Evolutionary conservation across 2,113 vertebrate genomes (phyloP).

Genomic region (Podilymbus podiceps): DNA sequence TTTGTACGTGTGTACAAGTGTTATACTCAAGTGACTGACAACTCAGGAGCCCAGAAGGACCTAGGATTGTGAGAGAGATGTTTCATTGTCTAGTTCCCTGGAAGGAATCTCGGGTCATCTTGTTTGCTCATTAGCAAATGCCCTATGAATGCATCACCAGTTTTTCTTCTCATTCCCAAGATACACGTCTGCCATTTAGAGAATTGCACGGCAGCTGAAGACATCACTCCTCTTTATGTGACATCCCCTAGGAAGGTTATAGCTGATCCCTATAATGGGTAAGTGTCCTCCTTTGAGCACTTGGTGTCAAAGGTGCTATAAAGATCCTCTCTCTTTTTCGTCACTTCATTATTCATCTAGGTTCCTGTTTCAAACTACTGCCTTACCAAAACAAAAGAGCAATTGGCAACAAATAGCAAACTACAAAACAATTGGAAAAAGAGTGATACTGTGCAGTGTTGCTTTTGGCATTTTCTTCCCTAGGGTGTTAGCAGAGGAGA

Average conservation of each 20-base stretch:
- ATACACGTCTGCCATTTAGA: constrained; percentile 69
- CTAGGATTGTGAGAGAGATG: not conserved
- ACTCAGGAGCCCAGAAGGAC: not conserved
- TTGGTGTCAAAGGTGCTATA: not conserved
- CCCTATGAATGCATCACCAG: not conserved
- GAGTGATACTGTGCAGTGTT: not conserved
- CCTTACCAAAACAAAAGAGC: not conserved
- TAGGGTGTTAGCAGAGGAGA: not conserved
- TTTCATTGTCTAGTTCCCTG: not conserved
- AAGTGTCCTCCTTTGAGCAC: not conserved
- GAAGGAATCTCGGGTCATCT: not conserved
- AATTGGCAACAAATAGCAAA: not conserved
- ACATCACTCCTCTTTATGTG: constrained; percentile 57
- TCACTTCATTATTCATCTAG: not conserved
- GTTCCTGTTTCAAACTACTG: not conserved
- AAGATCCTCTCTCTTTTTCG: not conserved
- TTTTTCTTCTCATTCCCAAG: constrained; percentile 59
- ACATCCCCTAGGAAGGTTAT: constrained; percentile 68
- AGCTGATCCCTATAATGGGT: constrained; percentile 81
- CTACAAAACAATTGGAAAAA: not conserved
- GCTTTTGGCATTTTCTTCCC: not conserved
- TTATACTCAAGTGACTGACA: not conserved
- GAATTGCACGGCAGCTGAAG: constrained; percentile 67
- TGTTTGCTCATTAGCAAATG: not conserved
- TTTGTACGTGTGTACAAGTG: not conserved